Percentiles rank a stretch among this genome's conserved stretches.
Conservation (phyloP, 2,888 invertebrate species). For the Mayetiola destructor region DNA sequence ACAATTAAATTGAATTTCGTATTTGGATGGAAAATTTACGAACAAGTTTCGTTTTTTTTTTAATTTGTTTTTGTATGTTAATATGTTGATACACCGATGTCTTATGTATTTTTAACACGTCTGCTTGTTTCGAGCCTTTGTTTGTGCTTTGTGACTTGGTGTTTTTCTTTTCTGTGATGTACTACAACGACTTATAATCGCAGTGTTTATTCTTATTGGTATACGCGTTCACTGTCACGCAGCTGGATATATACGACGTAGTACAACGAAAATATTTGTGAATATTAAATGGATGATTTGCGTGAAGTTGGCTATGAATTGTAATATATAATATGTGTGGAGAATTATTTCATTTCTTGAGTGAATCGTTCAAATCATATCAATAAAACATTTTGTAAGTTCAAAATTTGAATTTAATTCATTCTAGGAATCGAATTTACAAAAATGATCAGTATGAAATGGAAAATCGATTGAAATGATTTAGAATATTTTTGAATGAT, state of each 20-base stretch:
- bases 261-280: background rate
- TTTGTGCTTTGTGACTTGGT: background rate
- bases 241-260: slow-evolving; percentile 1
- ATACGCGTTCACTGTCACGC: background rate
- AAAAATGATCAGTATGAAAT: no score
- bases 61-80: no score
- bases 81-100: no score
- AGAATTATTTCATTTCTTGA: no score
- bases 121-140: slow-evolving; percentile 8
- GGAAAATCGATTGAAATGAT: no score
- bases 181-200: background rate
- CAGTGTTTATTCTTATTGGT: background rate
- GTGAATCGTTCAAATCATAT: no score
- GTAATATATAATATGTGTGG: no score
- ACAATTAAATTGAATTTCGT: background rate
- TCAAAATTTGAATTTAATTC: no score
- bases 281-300: background rate
- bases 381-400: no score
- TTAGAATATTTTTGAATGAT: no score
- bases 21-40: background rate
- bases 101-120: background rate
- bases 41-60: slow-evolving; percentile 2
- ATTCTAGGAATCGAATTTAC: no score
- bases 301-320: background rate
- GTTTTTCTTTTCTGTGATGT: background rate